phyloP scores from a whole-genome alignment of 1,140 invertebrate species.

The Dolichoris vasculosae region DNA sequence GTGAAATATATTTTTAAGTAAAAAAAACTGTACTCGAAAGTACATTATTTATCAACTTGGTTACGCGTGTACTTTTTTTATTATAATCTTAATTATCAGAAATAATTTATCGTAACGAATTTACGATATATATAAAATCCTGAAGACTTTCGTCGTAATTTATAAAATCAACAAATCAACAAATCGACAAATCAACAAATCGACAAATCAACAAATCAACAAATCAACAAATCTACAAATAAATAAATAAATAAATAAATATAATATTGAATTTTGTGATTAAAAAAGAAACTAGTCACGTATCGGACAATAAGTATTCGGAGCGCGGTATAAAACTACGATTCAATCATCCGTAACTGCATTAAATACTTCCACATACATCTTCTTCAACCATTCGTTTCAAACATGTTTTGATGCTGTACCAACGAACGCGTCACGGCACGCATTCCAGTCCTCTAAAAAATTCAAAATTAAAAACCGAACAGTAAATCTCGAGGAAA shows the following conservation, averaged over 20 bases:
- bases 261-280: neutral
- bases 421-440: neutral
- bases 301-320: neutral
- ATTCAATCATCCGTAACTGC: conserved; percentile 38
- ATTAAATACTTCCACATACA: conserved; percentile 4
- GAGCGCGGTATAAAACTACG: neutral
- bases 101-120: neutral
- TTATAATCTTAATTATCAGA: neutral
- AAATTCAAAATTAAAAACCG: neutral
- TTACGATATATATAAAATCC: neutral
- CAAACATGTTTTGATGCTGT: conserved; percentile 19
- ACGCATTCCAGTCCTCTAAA: neutral
- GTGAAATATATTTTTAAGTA: no score
- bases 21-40: no score
- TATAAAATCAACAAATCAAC: no score
- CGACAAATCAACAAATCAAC: no score
- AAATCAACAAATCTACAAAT: no score
- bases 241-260: neutral
- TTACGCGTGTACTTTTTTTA: no score
- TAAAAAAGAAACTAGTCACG: neutral
- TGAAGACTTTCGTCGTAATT: neutral
- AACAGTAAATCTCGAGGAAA: conserved; percentile 8
- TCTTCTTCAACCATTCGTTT: neutral
- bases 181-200: no score
- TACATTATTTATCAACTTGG: no score